Conservation (phyloP, 2,888 invertebrate genomes). For the Patella ulyssiponensis region DNA sequence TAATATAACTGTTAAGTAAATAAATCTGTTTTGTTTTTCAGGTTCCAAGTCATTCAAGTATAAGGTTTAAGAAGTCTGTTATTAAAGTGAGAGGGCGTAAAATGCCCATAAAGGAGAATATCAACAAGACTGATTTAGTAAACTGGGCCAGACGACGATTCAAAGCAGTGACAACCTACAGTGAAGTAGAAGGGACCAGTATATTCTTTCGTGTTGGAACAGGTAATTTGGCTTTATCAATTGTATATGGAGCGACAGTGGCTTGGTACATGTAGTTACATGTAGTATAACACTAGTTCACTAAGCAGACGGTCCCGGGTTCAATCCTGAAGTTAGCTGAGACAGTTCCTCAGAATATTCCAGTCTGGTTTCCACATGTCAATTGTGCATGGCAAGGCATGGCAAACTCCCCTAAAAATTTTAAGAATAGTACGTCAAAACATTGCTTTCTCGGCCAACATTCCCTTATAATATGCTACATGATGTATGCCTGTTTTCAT, state of each 20-base stretch:
- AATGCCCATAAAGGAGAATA: constrained; percentile 31
- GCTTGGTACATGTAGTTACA: too few species aligned
- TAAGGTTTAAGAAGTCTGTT: constrained; percentile 41
- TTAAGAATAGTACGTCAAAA: too few species aligned
- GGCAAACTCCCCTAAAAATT: too few species aligned
- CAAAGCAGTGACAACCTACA: constrained; percentile 52
- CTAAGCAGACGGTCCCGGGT: too few species aligned
- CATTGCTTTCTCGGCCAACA: too few species aligned
- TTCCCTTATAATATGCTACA: too few species aligned
- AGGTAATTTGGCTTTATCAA: constrained; percentile 42
- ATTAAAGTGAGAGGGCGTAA: constrained; percentile 18
- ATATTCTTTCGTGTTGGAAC: constrained; percentile 52
- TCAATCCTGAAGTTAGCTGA: too few species aligned
- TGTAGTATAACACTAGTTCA: not conserved
- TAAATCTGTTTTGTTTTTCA: constrained; percentile 27
- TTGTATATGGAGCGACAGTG: constrained; percentile 9
- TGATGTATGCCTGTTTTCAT: too few species aligned
- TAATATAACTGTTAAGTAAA: too few species aligned
- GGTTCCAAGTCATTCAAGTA: constrained; percentile 44
- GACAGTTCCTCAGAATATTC: constrained; percentile 16
- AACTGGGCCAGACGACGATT: constrained; percentile 44
- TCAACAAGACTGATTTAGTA: constrained; percentile 39
- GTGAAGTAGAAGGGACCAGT: constrained; percentile 47
- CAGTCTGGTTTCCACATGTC: constrained; percentile 6
- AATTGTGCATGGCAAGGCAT: too few species aligned